phyloP scores from a whole-genome alignment of 92 coral and sea anemone species.

The Galaxea fascicularis region DNA sequence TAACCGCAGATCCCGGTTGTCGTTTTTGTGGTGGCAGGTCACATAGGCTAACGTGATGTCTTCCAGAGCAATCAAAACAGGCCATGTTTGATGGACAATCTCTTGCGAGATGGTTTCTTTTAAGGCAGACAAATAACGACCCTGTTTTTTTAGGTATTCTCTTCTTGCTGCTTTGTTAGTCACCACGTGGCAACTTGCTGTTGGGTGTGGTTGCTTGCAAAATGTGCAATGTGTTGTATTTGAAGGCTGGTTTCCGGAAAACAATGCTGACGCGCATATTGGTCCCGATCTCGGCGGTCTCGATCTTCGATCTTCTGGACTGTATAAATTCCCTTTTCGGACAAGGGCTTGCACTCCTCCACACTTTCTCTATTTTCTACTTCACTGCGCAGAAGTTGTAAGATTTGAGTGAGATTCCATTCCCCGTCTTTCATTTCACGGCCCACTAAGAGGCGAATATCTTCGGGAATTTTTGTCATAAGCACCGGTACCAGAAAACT shows the following conservation, averaged over 20 bases:
- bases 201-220: constrained; percentile 65
- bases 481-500: constrained; percentile 49
- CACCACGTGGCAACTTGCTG: constrained; percentile 67
- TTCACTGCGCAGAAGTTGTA: constrained; percentile 52
- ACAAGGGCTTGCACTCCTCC: constrained; percentile 52
- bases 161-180: no score
- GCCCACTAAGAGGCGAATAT: constrained; percentile 46
- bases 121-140: constrained; percentile 70
- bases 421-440: constrained; percentile 57
- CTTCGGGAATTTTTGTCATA: constrained; percentile 55
- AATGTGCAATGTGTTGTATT: constrained; percentile 51
- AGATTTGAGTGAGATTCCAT: constrained; percentile 53
- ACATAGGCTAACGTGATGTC: constrained; percentile 79
- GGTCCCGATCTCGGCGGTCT: neutral
- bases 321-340: constrained; percentile 6
- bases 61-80: constrained; percentile 70
- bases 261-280: no score
- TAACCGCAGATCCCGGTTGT: constrained; percentile 15
- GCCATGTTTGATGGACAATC: constrained; percentile 66
- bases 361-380: constrained; percentile 65
- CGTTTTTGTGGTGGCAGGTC: constrained; percentile 21
- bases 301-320: constrained; percentile 14
- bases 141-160: constrained; percentile 56
- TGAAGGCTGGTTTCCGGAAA: no score
- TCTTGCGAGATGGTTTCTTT: constrained; percentile 56